Evolutionary conservation across 2,888 invertebrate species (phyloP).

Genomic region (Melinaea menophilus): DNA sequence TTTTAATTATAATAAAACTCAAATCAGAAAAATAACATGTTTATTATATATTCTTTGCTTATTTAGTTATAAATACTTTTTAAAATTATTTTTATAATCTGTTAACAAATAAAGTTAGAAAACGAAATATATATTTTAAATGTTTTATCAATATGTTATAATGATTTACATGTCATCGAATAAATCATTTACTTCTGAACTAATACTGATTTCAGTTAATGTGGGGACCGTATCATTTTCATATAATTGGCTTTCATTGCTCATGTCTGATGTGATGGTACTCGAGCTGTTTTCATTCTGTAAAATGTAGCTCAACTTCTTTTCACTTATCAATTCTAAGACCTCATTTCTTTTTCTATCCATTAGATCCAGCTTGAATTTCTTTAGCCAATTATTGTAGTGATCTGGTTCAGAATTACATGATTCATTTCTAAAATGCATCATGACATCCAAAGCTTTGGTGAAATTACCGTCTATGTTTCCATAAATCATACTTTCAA

Average conservation of each 20-base stretch:
- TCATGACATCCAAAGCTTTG: conserved; percentile 59
- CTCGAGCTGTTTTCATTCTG: conserved; percentile 60
- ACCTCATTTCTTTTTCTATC: conserved; percentile 51
- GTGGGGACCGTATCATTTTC: conserved; percentile 65
- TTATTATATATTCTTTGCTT: too few relatives aligned
- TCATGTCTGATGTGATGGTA: conserved; percentile 45
- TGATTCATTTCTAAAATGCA: conserved; percentile 58
- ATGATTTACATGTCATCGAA: conserved; percentile 63
- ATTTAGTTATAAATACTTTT: too few relatives aligned
- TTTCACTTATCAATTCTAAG: conserved; percentile 48
- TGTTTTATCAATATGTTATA: background rate
- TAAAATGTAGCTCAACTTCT: conserved; percentile 55
- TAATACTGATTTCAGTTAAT: conserved; percentile 54
- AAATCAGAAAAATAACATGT: too few relatives aligned
- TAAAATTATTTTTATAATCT: background rate
- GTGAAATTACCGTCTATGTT: conserved; percentile 60
- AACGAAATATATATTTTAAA: background rate
- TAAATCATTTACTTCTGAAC: conserved; percentile 61
- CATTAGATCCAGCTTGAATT: conserved; percentile 51
- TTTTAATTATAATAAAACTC: conserved; percentile 15
- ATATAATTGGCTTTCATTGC: conserved; percentile 65
- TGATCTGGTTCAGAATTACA: conserved; percentile 50
- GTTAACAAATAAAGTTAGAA: background rate
- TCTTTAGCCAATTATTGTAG: conserved; percentile 65
- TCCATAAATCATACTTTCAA: conserved; percentile 59